Evolutionary conservation across 2,113 vertebrate genomes (phyloP).

Genomic region (Myiopsitta monachus): DNA sequence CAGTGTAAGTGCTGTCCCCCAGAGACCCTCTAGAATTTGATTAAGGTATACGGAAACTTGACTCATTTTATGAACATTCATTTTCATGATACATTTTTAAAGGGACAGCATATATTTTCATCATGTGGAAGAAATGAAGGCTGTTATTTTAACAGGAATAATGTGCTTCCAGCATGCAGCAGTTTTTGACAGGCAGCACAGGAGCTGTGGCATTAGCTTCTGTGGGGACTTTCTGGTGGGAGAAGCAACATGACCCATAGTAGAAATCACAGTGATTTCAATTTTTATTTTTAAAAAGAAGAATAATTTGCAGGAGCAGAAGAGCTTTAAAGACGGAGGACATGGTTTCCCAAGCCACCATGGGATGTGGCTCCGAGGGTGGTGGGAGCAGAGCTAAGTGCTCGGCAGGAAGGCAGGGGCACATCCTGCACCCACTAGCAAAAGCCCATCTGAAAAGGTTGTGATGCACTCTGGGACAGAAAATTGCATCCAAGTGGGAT

Average conservation of each 20-base stretch:
- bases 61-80: constrained; percentile 52
- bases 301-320: neutral
- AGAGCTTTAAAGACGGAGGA: neutral
- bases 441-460: neutral
- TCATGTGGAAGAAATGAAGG: neutral
- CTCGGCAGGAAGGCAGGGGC: neutral
- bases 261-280: neutral
- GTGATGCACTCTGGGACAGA: neutral
- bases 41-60: constrained; percentile 41
- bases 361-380: neutral
- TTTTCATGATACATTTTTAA: constrained; percentile 61
- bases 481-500: neutral
- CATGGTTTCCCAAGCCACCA: accelerated
- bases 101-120: constrained; percentile 33
- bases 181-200: neutral
- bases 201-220: neutral
- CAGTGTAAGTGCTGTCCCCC: constrained; percentile 12
- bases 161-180: neutral
- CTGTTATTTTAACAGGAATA: constrained; percentile 23
- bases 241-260: neutral
- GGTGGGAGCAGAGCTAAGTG: neutral
- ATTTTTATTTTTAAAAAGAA: neutral
- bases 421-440: accelerated
- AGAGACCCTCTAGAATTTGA: constrained; percentile 50
- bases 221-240: neutral